Evolutionary conservation across 2,888 invertebrate genomes (phyloP), one percentile per base, ranked within the genome.

Genomic region (Fabriciana adippe): DNA sequence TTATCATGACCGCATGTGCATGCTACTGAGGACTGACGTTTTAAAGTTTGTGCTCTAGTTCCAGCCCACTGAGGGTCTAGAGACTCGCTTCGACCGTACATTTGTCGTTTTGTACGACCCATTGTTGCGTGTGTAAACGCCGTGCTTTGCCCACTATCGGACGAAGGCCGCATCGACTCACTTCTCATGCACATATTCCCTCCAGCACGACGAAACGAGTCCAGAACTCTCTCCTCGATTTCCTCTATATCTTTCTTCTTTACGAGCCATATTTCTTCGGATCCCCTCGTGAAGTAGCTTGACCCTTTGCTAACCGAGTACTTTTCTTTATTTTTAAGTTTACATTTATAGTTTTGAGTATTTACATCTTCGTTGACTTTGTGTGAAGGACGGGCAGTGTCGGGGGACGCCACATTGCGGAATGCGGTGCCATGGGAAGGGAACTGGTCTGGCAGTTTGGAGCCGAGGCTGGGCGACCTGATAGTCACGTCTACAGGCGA

Each of bases 171-270:
- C 78, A 79, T 75, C 0, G 84, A 79, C 59, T 84, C 87, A 71
- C 82, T 75, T 41, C 85, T 75, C 80, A 78, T 78, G 70, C 86
- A 87, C 31, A 85, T 70, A 67, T 81, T 85, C 31, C 87, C 89
- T 6, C 89, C 88, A 6, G 90, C 87, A 8, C 92, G 86, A 0
- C 91, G 74, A 72, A 92, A 90, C 69, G 92, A 92, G 68, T 92
- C 92, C 60, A 92, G 64, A 14, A 92, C 92, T 31, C 92, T 78
- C 74, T 91, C 92, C 72, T 92, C 92, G 31, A 92, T 92, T 75
- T 91, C 92, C 61, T 92, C 92, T 1, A 92, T 92, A 55, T 92
- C 92, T 73, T 92, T 92, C 77, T 92, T 92, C 78, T 92, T 92
- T n/a, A 92, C 92, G 53, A 92, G 81, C 92, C 92, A 92, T 55